phyloP scores from a whole-genome alignment of 2,797 vertebrate genomes.

The Spondyliosoma cantharus region DNA sequence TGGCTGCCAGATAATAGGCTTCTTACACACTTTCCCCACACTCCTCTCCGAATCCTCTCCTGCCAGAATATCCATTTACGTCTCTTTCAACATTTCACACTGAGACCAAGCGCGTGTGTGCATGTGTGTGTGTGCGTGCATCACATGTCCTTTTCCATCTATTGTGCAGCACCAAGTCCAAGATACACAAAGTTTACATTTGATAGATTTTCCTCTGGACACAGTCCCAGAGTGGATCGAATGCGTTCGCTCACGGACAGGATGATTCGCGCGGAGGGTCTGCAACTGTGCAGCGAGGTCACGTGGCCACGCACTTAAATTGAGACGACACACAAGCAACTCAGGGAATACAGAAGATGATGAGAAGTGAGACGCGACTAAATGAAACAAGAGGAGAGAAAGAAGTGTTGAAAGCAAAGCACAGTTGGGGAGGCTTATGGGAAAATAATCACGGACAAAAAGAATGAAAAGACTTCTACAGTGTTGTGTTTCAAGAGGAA shows the following conservation, averaged over 20 bases:
- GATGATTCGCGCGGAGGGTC: slow-evolving; percentile 42
- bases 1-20: slow-evolving; percentile 35
- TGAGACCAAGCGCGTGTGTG: neutral
- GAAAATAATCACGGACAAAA: slow-evolving; percentile 39
- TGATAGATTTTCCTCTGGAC: slow-evolving; percentile 20
- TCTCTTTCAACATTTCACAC: slow-evolving; percentile 27
- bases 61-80: slow-evolving; percentile 19
- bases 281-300: slow-evolving; percentile 24
- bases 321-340: neutral
- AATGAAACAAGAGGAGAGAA: neutral
- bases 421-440: slow-evolving; percentile 14
- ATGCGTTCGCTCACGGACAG: slow-evolving; percentile 28
- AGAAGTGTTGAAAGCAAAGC: slow-evolving; percentile 9
- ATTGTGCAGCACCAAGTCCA: neutral
- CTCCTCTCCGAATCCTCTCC: neutral
- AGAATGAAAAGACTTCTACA: slow-evolving; percentile 30
- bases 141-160: neutral
- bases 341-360: neutral
- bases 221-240: slow-evolving; percentile 3
- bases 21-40: neutral
- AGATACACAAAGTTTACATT: slow-evolving; percentile 34
- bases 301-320: slow-evolving; percentile 11
- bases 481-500: slow-evolving; percentile 37
- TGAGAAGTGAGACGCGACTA: neutral
- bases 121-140: neutral